Base-by-base conservation (phyloP, 92 coral and sea anemone species). In the Phenganax stokvisi region DNA sequence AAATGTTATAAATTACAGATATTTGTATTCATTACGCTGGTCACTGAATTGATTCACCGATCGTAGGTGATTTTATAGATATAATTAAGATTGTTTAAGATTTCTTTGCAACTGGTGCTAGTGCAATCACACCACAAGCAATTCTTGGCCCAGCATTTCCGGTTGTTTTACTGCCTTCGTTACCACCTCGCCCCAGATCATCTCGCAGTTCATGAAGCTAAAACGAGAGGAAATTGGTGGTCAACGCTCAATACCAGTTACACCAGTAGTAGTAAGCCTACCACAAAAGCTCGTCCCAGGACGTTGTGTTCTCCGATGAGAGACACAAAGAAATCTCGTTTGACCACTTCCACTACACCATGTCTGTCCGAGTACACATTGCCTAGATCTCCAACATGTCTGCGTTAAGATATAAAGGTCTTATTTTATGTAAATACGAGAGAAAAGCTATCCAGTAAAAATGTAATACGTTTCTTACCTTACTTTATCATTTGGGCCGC, bases 111-210 rank as follows among this genome's bases (percentile, higher is more conserved):
- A 20, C 73, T 17, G 73, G 71, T 0, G 72, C 56, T 10, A 56
- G 69, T 30, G 51, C 92, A 52, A 92, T 90, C 37, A 92, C 97
- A 7, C 93, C 93, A 86, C 97, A 92, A 13, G 93, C 97, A 9
- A 83, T 68, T 51, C 97, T 91, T 15, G 88, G 78, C n/a, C 97
- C 97, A 25, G 97, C 97, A 83, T 92, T 92, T 10, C 97, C 97
- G 7, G 97, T 92, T 44, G 86, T 92, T 57, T 51, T 74, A 63
- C 97, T 92, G 75, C 86, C 97, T 6, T 78, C 87, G 76, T 88
- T 68, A 7, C 90, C 93, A 51, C 97, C 97, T 66, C 75, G 80
- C 6, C 97, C 97, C 80, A 92, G 88, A 71, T 92, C 97, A 76
- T 92, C 97, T 61, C 25, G 72, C 37, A 72, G 83, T 12, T 85